Evolutionary conservation across 2,888 invertebrate species (phyloP).

Genomic region (Caenorhabditis macrosperma): DNA sequence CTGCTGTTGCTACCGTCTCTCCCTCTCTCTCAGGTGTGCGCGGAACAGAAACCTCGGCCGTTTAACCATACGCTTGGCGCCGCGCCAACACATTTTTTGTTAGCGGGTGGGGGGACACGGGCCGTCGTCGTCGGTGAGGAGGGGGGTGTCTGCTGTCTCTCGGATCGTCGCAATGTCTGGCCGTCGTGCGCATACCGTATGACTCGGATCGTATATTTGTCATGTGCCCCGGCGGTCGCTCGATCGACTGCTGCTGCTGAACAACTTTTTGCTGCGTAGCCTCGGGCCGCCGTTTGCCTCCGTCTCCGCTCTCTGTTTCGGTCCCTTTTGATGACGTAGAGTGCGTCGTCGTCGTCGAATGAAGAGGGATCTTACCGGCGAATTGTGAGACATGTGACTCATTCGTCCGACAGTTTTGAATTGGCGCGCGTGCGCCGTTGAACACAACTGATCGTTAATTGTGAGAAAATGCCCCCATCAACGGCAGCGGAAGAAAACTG

Average conservation of each 20-base stretch:
- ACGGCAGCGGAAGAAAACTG: not conserved
- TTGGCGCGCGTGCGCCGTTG: not conserved
- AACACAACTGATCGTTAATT: slow-evolving; percentile 9
- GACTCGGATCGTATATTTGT: slow-evolving; percentile 32
- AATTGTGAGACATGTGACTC: not conserved
- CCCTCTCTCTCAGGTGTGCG: slow-evolving; percentile 5
- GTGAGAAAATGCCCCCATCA: not conserved
- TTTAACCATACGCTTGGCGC: slow-evolving; percentile 41
- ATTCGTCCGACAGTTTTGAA: slow-evolving; percentile 1
- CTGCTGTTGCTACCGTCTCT: not conserved
- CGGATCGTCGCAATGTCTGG: not conserved
- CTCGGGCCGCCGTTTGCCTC: not conserved
- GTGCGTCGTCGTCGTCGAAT: not conserved
- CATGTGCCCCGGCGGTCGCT: slow-evolving; percentile 14
- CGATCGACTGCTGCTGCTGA: slow-evolving; percentile 8
- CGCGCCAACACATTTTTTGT: slow-evolving; percentile 36
- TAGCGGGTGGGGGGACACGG: too few relatives aligned
- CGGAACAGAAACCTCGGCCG: slow-evolving; percentile 17
- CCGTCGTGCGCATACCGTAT: slow-evolving; percentile 8
- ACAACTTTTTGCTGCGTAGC: slow-evolving; percentile 8
- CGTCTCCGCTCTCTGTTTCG: not conserved
- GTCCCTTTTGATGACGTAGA: not conserved
- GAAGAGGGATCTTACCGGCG: not conserved
- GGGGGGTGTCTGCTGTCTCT: too few relatives aligned
- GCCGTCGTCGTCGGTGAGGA: too few relatives aligned